Base-by-base conservation (phyloP, 2,797 vertebrate species). In the Peromyscus eremicus region DNA sequence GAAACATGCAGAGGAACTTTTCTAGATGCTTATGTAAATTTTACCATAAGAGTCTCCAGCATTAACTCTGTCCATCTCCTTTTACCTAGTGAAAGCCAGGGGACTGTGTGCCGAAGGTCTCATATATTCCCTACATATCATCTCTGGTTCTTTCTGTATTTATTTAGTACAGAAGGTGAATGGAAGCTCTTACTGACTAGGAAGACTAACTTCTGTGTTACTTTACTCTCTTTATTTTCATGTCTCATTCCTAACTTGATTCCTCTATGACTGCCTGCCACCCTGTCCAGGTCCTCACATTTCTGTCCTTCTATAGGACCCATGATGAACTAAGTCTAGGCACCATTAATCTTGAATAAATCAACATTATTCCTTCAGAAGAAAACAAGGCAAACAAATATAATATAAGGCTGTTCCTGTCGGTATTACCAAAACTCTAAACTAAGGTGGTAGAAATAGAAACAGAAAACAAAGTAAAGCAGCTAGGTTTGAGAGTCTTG, bases 351-450 rank as follows among this genome's bases (percentile, higher is more conserved):
- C 6, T 25, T 77, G 70, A 83, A 57, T 52, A 87, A 89, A 77
- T 4, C 49, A 37, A 60, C 90, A 93, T 9, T 49, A 60, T 89
- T 6, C 0, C 55, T 70, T 96, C 64, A 80, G 16, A 57, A 77
- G 40, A 85, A 95, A 89, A 17, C 32, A 91, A 83, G 92, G 55
- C 57, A 40, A n/a, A 84, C 60, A 86, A 66, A 70, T 1, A n/a
- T 1, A 27, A 6, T 23, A 60, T 60, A 32, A 84, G n/a, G 21
- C 25, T 66, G 40, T 66, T 91, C 10, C 13, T 95, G 4, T 32
- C 94, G 2, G 75, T 64, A 60, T 80, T 82, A 49, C 66, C 85
- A 62, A 73, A 75, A 85, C 95, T 95, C 71, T 82, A 23, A 95
- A 92, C 49, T 57, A 75, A 85, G 52, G 80, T 21, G 21, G 2